Base-by-base conservation (phyloP, 92 coral and sea anemone genomes). In the Porites cylindrica region DNA sequence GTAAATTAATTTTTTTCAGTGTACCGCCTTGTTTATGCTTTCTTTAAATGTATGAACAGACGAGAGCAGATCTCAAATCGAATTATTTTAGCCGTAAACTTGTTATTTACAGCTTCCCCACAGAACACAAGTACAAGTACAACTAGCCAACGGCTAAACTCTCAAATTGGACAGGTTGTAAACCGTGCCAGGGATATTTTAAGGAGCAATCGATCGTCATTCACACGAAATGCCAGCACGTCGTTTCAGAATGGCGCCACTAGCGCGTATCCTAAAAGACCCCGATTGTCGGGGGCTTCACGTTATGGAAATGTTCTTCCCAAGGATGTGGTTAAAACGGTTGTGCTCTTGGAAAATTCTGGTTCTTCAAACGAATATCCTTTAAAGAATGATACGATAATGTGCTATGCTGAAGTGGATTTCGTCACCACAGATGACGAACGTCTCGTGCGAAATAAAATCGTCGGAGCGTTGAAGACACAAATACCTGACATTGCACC, bases 401-500 rank as follows among this genome's bases (percentile, higher is more conserved):
- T 81, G 13, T 68, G 72, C 66, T 64, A 67, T 81, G 85, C 85
- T 70, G 78, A 82, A 56, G 78, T 56, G 26, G 86, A 82, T 82
- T 70, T 70, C 5, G 54, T 82, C 59, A 10, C 69, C 5, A 82
- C 78, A 0, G 86, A 82, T 29, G 78, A 82, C 68, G 78, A 82
- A 70, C 86, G 6, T 26, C 86, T 56, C 52, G 59, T 82, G 4
- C 74, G 77, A 2, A 81, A 38, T 26, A 80, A 80, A 66, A 80
- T 80, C 47, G 85, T 80, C 18, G 77, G 76, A 14, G 86, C 75
- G 58, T 32, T 66, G 59, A 82, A 70, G 78, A 70, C 65, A 11
- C 77, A 81, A 11, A 14, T 69, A 32, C 51, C 85, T 3, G 85
- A 81, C 65, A 69, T 81, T 81, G 76, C 85, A 13, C 85, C 54